Conservation (phyloP, 2,113 vertebrate genomes). For the Eulemur macaco region DNA sequence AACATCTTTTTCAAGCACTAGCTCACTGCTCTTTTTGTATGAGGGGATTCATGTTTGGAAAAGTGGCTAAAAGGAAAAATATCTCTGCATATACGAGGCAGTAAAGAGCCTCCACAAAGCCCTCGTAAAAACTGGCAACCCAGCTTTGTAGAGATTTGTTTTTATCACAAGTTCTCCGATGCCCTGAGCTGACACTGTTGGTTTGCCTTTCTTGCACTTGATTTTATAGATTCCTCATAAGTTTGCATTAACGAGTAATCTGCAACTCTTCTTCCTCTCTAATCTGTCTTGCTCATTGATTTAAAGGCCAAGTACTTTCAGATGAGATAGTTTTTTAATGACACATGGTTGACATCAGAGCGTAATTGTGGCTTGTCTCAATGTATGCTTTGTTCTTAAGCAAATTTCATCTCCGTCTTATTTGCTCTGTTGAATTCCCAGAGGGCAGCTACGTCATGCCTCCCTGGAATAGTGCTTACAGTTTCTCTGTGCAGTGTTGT, state of each 20-base stretch:
- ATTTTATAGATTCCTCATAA: not conserved
- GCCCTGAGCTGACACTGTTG: not conserved
- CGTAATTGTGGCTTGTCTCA: not conserved
- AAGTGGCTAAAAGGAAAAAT: not conserved
- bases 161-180: not conserved
- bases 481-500: not conserved
- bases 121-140: not conserved
- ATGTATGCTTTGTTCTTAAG: constrained; percentile 2
- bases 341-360: not conserved
- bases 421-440: constrained; percentile 7
- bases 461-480: not conserved
- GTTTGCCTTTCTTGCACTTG: not conserved
- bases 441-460: not conserved
- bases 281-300: not conserved
- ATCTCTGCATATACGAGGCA: not conserved
- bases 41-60: not conserved
- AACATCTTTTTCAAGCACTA: not conserved
- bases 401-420: not conserved
- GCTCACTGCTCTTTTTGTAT: not conserved
- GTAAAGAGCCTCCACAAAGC: not conserved
- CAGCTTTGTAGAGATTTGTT: not conserved
- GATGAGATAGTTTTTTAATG: constrained; percentile 19
- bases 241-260: not conserved
- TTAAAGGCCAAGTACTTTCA: not conserved
- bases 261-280: not conserved